Conservation (phyloP, 2,797 vertebrate species). For the Crax fasciolata region DNA sequence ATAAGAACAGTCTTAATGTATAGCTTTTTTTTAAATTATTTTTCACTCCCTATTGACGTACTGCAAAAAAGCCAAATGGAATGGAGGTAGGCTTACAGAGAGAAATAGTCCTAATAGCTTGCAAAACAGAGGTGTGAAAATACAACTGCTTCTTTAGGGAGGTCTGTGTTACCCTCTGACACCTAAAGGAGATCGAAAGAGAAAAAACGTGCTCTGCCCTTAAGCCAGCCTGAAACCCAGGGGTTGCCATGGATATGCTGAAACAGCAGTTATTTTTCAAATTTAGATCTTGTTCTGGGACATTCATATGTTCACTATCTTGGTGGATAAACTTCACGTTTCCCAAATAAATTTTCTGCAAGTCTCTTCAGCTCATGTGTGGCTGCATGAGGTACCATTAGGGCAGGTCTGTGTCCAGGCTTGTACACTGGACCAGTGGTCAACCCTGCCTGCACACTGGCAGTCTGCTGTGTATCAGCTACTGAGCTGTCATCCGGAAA, state of each 20-base stretch:
- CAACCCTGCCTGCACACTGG: background rate
- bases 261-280: background rate
- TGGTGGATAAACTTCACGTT: background rate
- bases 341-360: background rate
- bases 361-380: background rate
- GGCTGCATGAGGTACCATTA: background rate
- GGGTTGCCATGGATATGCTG: background rate
- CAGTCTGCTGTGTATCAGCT: background rate
- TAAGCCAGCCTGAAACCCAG: background rate
- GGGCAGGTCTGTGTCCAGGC: accelerated
- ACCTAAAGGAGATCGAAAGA: background rate
- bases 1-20: background rate
- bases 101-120: background rate
- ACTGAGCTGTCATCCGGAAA: background rate
- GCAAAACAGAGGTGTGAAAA: background rate
- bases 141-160: background rate
- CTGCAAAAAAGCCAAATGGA: background rate
- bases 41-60: background rate
- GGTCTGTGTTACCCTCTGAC: background rate
- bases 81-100: background rate
- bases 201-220: background rate
- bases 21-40: accelerated
- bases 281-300: background rate
- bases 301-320: background rate
- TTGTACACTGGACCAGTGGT: background rate